Percentiles rank a stretch among this genome's conserved stretches.
These are phyloP conservation scores for Scolopax bukidnonensis DNA, from an alignment of 2,797 vertebrate genomes.

Conservation along the genomic window DNA sequence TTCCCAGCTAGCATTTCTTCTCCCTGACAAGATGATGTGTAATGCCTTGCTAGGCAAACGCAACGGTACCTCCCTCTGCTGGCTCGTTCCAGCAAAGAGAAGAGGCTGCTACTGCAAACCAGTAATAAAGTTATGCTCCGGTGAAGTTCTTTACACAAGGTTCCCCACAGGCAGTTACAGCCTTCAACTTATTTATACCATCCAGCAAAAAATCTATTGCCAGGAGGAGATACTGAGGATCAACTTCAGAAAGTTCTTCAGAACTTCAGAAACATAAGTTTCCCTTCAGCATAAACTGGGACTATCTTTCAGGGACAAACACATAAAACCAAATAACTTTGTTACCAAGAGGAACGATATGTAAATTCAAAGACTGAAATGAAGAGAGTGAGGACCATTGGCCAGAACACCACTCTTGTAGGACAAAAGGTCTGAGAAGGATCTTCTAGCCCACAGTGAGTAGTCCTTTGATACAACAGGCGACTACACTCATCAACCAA, in stretches of 20 bases:
- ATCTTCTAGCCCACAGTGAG: neutral
- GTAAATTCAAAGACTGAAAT: neutral
- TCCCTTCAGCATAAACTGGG: neutral
- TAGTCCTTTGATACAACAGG: neutral
- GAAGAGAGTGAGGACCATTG: neutral
- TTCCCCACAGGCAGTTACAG: neutral
- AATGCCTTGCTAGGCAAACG: accelerated
- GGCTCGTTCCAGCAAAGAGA: neutral
- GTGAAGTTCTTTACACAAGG: neutral
- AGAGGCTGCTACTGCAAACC: neutral
- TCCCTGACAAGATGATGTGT: accelerated
- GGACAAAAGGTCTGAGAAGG: neutral
- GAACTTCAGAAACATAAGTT: neutral
- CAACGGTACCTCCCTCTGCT: neutral
- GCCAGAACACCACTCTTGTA: accelerated
- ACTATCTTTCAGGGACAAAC: neutral
- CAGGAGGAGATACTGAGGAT: neutral
- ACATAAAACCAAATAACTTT: neutral
- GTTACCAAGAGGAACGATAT: neutral
- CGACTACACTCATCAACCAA: neutral
- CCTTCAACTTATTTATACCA: neutral
- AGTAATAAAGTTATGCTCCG: neutral
- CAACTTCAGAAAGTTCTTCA: neutral
- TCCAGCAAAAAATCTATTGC: neutral
- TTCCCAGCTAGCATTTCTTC: neutral